Evolutionary conservation across 2,888 invertebrate species (phyloP).

Genomic region (Himalopsyche tibetana): DNA sequence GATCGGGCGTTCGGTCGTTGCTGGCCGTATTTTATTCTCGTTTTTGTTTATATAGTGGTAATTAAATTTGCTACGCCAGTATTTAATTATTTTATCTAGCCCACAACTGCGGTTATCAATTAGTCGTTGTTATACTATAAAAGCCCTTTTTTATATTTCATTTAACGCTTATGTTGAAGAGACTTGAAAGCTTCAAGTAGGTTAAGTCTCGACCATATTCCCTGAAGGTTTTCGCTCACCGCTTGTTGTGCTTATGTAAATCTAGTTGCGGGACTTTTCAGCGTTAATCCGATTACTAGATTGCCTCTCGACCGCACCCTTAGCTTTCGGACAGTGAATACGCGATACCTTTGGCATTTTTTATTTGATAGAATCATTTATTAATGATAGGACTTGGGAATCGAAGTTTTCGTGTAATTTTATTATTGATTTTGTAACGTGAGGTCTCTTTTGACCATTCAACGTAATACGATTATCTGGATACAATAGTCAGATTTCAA

Average conservation of each 20-base stretch:
- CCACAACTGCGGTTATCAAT: too few species aligned
- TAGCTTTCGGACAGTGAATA: slow-evolving; percentile 1
- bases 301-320: slow-evolving; percentile 48
- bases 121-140: too few species aligned
- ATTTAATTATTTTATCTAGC: too few species aligned
- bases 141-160: not conserved
- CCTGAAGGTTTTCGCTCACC: slow-evolving; percentile 12
- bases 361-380: not conserved
- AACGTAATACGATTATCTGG: too few species aligned
- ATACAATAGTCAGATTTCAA: too few species aligned
- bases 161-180: not conserved
- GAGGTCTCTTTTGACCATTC: too few species aligned
- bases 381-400: not conserved
- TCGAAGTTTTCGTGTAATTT: too few species aligned
- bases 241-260: slow-evolving; percentile 59
- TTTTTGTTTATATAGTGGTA: too few species aligned
- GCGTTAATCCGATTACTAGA: slow-evolving; percentile 59
- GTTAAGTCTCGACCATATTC: slow-evolving; percentile 36
- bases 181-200: slow-evolving; percentile 4
- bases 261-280: slow-evolving; percentile 59
- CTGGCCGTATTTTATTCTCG: too few species aligned
- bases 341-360: slow-evolving; percentile 23
- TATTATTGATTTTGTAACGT: too few species aligned
- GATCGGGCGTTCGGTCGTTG: too few species aligned
- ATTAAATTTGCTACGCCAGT: too few species aligned